Evolutionary conservation across 2,888 invertebrate species (phyloP).

Genomic region (Latheticus oryzae): DNA sequence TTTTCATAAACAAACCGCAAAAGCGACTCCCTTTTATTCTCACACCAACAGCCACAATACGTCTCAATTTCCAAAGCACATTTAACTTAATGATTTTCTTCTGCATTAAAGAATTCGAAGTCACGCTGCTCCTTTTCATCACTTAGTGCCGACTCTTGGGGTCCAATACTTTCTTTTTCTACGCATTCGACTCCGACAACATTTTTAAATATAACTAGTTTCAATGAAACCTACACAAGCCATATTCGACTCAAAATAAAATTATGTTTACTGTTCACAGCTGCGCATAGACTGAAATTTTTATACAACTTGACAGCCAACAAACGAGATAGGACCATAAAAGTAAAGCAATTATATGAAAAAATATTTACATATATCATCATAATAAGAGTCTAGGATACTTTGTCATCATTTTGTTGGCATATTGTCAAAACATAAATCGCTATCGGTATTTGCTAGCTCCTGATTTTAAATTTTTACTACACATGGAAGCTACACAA

Average conservation of each 20-base stretch:
- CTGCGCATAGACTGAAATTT: slow-evolving; percentile 29
- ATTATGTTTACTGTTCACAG: slow-evolving; percentile 34
- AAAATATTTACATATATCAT: slow-evolving; percentile 36
- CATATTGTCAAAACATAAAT: slow-evolving; percentile 21
- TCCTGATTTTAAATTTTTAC: slow-evolving; percentile 8
- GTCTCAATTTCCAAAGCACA: slow-evolving; percentile 28
- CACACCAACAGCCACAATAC: slow-evolving; percentile 23
- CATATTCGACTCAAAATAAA: slow-evolving; percentile 12
- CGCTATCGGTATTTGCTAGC: slow-evolving; percentile 3
- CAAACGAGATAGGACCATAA: slow-evolving; percentile 16
- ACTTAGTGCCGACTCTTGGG: slow-evolving; percentile 24
- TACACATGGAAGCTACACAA: too few species aligned
- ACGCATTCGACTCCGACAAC: slow-evolving; percentile 3
- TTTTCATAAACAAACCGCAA: slow-evolving; percentile 30
- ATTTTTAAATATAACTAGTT: neutral
- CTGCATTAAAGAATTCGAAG: slow-evolving; percentile 31
- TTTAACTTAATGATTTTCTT: slow-evolving; percentile 32
- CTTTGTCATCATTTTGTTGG: slow-evolving; percentile 26
- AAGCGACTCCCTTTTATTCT: slow-evolving; percentile 1
- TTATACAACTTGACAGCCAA: slow-evolving; percentile 31
- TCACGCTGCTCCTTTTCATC: slow-evolving; percentile 23
- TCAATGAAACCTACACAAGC: neutral
- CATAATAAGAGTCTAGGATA: slow-evolving; percentile 10
- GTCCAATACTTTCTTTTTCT: slow-evolving; percentile 18
- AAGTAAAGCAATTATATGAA: slow-evolving; percentile 33